phyloP scores from a whole-genome alignment of 2,888 invertebrate species.

The Macropis europaea region DNA sequence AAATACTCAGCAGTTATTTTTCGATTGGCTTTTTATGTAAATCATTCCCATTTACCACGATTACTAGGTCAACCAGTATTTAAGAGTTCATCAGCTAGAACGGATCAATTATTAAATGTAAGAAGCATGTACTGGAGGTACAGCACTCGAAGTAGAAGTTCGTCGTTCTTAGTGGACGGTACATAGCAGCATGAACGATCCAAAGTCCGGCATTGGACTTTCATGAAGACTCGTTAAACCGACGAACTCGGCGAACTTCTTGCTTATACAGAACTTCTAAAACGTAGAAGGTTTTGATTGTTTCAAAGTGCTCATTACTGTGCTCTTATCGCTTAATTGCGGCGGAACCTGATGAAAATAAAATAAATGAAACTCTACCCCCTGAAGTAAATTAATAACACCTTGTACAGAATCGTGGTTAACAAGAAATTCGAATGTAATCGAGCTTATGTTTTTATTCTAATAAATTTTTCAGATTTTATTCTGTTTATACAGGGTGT shows the following conservation, averaged over 20 bases:
- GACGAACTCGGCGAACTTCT: background rate
- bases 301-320: conserved; percentile 19
- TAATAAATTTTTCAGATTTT: too few species aligned
- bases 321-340: conserved; percentile 20
- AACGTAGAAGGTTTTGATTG: conserved; percentile 7
- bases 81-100: background rate
- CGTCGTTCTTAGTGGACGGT: background rate
- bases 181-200: background rate
- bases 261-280: conserved; percentile 11
- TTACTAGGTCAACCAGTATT: background rate
- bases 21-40: too few species aligned
- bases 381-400: background rate
- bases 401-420: background rate
- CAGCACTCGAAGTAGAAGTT: conserved; percentile 1
- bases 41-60: too few species aligned
- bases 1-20: too few species aligned
- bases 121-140: background rate
- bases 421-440: too few species aligned
- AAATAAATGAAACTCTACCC: background rate
- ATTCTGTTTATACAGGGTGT: too few species aligned
- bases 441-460: too few species aligned
- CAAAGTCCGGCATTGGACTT: conserved; percentile 21
- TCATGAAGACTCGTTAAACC: conserved; percentile 26
- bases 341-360: background rate
- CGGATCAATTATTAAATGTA: background rate